Evolutionary conservation across 2,113 vertebrate genomes (phyloP).

Genomic region (Apeltes quadracus): DNA sequence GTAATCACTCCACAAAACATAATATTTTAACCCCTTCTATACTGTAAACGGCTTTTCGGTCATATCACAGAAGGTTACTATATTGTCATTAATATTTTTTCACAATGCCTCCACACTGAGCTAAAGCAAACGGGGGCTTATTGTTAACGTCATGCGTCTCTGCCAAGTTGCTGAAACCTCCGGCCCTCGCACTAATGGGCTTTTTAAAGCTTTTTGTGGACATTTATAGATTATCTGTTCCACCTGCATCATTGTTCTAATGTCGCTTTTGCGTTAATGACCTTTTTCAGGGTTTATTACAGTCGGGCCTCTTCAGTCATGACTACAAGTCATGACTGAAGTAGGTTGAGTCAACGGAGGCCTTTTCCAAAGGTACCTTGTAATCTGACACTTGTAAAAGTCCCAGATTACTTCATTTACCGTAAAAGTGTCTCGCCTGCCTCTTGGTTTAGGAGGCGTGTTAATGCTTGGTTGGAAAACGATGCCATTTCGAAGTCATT

Average conservation of each 20-base stretch:
- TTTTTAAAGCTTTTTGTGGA: neutral
- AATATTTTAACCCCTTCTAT: neutral
- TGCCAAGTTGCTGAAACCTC: no score
- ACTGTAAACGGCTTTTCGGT: neutral
- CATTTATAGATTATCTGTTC: neutral
- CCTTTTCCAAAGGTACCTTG: neutral
- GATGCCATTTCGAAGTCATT: constrained; percentile 13
- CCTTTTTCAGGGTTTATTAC: neutral
- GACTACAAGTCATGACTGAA: no score
- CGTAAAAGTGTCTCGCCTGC: constrained; percentile 1
- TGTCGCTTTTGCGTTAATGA: neutral
- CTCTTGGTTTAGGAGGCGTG: neutral
- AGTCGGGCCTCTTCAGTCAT: neutral
- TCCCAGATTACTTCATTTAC: constrained; percentile 4
- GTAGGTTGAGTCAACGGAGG: no score
- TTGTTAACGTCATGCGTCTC: neutral
- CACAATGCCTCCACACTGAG: neutral
- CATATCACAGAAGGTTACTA: neutral
- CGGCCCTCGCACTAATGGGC: no score
- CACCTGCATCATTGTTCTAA: neutral
- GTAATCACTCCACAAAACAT: neutral
- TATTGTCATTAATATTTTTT: neutral
- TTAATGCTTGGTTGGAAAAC: neutral
- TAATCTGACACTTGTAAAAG: neutral
- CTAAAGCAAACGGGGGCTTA: no score